Base-by-base conservation (phyloP, 2,888 invertebrate species). In the Rhimphoctona megacephalus region DNA sequence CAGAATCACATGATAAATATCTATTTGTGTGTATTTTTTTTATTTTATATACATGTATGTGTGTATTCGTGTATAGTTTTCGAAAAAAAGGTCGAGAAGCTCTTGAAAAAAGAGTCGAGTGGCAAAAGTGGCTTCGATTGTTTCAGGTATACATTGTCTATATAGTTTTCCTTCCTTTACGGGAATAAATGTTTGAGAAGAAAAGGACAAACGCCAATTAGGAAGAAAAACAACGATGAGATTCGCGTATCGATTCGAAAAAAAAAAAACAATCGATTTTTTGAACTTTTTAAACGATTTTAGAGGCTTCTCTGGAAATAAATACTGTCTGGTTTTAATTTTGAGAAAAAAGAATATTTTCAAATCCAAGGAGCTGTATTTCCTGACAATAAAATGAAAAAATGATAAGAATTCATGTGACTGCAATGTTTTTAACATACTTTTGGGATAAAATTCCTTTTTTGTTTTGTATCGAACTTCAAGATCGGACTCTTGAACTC, bases 101-200 rank as follows among this genome's bases (percentile, higher is more conserved):
- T 0, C 73, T 80, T 49, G 61, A 64, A 57, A 46, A 30, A 67
- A 46, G 30, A 46, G 30, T 80, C 67, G 66, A 83, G 78, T 66
- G 72, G 61, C 19, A 64, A 79, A 43, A 85, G 74, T 85, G 76
- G 83, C 82, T 83, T 69, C 85, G 43, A 80, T 83, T 83, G 61
- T 79, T 82, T 76, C 85, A 85, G 82, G 82, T n/a, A n/a, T n/a
- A n/a, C n/a, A 14, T 36, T 19, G 64, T 19, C 66, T 19, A 5
- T 43, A 30, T 6, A 61, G 43, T 76, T 76, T 76, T 76, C 14
- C 49, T 36, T 30, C 57, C 17, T 74, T 66, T 36, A 39, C 19
- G 19, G 19, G 14, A 57, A 14, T 0, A 5, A 25, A 30, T 25
- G 25, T 5, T 57, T 0, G 57, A 30, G 57, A 57, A 14, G 14